Base-by-base conservation (phyloP, 2,113 vertebrate species). In the Heteronetta atricapilla region DNA sequence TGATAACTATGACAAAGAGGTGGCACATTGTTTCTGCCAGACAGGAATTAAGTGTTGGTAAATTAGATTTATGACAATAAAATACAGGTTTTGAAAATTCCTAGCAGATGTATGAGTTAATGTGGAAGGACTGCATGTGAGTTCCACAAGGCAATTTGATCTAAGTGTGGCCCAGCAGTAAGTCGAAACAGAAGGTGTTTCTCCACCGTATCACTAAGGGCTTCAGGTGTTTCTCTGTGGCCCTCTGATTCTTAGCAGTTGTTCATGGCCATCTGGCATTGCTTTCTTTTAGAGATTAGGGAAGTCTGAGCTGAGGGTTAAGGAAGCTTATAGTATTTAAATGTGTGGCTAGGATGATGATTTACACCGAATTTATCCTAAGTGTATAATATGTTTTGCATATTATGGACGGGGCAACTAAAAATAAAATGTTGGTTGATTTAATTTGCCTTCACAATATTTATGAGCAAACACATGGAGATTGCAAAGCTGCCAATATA, bases 211-310 rank as follows among this genome's bases (percentile, higher is more conserved):
- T 75, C 58, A 48, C 44, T 93, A 91, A 95, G 93, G 93, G 94
- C 96, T 97, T 84, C 86, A 97, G 96, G 96, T 96, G 95, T 97
- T 97, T 95, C 85, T 80, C 88, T 95, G 86, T 70, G 89, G 93
- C 96, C 97, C 33, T 86, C 36, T 92, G 95, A 86, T 79, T 95
- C 95, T 98, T 89, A 97, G 96, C 98, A 98, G 98, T 98, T 98
- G 98, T 98, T 98, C 96, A 33, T 73, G 90, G 93, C 98, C 98
- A 98, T 98, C 98, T 98, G 98, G 96, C 94, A 96, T 94, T 96
- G 97, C 96, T 98, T 98, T 98, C 98, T 97, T 98, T 95, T 85
- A 62, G 96, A 98, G 98, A 98, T 98, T 98, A 98, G 96, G 90
- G 42, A 79, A 97, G 97, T 98, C 96, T 98, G 95, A 98, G 98